phyloP scores from a whole-genome alignment of 2,113 vertebrate genomes.

The Antechinus stuartii region DNA sequence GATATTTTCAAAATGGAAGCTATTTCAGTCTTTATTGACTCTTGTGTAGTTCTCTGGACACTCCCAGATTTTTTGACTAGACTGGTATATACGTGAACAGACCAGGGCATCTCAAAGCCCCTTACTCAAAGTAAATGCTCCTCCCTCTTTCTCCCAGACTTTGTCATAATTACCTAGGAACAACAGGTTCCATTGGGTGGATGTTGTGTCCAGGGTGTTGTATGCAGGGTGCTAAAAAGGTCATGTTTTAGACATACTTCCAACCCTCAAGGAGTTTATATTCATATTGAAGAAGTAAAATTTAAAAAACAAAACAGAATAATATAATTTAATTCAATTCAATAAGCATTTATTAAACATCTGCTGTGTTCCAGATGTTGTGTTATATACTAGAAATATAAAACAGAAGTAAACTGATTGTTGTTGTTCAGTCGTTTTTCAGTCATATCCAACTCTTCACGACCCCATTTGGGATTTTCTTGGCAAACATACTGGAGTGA shows the following conservation, averaged over 20 bases:
- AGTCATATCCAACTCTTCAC: background rate
- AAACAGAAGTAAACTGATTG: background rate
- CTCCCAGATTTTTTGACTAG: background rate
- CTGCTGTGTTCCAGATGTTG: background rate
- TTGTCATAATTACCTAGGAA: background rate
- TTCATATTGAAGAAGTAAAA: background rate
- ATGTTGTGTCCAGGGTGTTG: background rate
- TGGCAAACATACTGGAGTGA: background rate
- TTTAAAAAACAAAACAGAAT: background rate
- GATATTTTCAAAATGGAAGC: background rate
- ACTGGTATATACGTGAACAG: background rate
- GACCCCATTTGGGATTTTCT: background rate
- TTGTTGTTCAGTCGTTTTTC: background rate
- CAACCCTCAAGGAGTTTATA: background rate
- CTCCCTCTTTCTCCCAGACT: background rate
- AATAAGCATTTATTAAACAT: background rate
- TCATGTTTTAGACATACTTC: background rate
- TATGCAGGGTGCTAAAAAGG: background rate
- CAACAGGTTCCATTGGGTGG: background rate
- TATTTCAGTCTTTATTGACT: background rate
- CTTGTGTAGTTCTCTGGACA: background rate
- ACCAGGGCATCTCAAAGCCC: background rate
- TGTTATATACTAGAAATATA: background rate
- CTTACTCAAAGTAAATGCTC: background rate
- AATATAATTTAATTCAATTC: background rate